Base-by-base conservation (phyloP, 2,113 vertebrate genomes). In the Ivindomyrus marchei region DNA sequence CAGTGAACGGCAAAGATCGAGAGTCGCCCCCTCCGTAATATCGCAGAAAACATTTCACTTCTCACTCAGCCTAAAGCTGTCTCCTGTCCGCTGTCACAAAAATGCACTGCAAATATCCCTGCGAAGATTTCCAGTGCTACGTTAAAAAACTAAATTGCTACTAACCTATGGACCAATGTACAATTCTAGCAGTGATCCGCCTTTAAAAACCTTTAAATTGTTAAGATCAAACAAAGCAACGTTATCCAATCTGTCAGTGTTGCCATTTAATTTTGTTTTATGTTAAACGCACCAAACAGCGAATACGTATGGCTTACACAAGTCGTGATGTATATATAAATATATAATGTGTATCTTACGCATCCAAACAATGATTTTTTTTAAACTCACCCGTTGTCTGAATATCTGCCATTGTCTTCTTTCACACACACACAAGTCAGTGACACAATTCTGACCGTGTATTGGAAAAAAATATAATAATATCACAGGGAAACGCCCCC, bases 401-500 rank as follows among this genome's bases (percentile, higher is more conserved):
- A 39, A 90, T 47, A 87, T 74, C 85, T 88, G 89, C 89, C 89
- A 88, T 90, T 90, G 89, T 90, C 85, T 90, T 36, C 58, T 74
- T 88, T 88, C 89, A 53, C 85, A 88, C 49, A 88, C 56, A 45
- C 31, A 62, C 85, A 88, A 90, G 89, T 88, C 89, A 90, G 89
- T 87, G 85, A 87, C 89, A 90, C 89, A 90, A 90, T 90, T 88
- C 89, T 70, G 89, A 90, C 62, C 89, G 58, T 80, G 85, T 88
- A 77, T 88, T 74, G 85, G 85, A 66, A 62, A 62, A 87, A 86
- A 90, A 87, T 87, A 53, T 53, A 90, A 90, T 77, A 90, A 90
- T 77, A 88, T 90, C 15, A 90, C 39, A 49, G 85, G 89, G 89
- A 90, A 90, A 90, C 89, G 89, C 89, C 89, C 89, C 89, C 89